These are phyloP conservation scores for Ursus arctos DNA, from an alignment of 2,113 vertebrate genomes.

Conservation along the genomic window DNA sequence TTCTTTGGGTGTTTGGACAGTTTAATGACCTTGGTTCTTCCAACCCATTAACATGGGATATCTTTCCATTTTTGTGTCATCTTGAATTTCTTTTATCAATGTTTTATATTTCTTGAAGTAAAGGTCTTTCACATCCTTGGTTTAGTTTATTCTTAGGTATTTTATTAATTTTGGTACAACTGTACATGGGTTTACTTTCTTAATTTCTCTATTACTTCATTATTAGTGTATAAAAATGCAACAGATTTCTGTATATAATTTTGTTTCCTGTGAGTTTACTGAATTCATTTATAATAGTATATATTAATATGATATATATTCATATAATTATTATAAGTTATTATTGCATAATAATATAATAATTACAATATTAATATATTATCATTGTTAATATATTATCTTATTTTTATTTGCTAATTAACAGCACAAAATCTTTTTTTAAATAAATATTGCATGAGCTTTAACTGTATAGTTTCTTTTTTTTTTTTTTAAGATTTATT, in stretches of 20 bases:
- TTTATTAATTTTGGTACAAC: not conserved
- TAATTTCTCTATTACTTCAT: not conserved
- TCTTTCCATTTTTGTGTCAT: not conserved
- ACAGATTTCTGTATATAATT: not conserved
- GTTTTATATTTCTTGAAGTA: not conserved
- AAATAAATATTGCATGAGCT: not conserved
- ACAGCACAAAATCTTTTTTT: not conserved
- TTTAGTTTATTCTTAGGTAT: not conserved
- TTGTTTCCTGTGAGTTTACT: not conserved
- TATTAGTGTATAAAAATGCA: not conserved
- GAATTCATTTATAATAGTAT: not conserved
- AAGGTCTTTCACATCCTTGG: not conserved
- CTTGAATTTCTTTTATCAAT: not conserved
- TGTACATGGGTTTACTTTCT: not conserved
- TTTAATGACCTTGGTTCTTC: not conserved
- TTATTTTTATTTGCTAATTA: conserved; percentile 4
- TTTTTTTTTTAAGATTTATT: too few relatives aligned
- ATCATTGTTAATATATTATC: not conserved
- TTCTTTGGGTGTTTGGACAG: not conserved
- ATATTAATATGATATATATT: not conserved
- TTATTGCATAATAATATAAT: not conserved
- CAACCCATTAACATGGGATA: not conserved
- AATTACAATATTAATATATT: not conserved
- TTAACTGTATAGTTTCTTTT: not conserved
- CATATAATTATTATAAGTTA: not conserved